phyloP scores from a whole-genome alignment of 2,888 invertebrate species.

The Diplazon laetatorius region DNA sequence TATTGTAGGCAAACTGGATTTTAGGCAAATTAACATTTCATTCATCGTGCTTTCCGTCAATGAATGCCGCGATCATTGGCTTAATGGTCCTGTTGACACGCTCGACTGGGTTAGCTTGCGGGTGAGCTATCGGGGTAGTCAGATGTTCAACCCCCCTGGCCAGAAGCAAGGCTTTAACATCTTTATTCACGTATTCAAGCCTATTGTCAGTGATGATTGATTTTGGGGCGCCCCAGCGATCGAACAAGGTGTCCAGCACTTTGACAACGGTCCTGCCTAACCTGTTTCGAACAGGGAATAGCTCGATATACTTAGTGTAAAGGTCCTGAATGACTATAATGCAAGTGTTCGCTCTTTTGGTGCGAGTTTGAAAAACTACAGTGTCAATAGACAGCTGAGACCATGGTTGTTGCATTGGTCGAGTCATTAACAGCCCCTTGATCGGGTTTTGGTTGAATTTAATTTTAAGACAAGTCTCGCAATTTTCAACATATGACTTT shows the following conservation, averaged over 20 bases:
- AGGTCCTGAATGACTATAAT: slow-evolving; percentile 9
- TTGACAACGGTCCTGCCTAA: slow-evolving; percentile 31
- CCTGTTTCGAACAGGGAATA: not conserved
- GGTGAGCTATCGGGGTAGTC: slow-evolving; percentile 46
- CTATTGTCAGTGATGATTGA: slow-evolving; percentile 54
- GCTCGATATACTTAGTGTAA: slow-evolving; percentile 4
- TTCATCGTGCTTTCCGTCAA: slow-evolving; percentile 41
- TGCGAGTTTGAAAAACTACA: slow-evolving; percentile 24
- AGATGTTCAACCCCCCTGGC: slow-evolving; percentile 46
- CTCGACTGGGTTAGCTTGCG: slow-evolving; percentile 54
- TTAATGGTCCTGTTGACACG: slow-evolving; percentile 44
- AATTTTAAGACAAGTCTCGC: slow-evolving; percentile 45
- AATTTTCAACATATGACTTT: slow-evolving; percentile 51
- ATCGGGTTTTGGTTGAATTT: slow-evolving; percentile 48
- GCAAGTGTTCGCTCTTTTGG: slow-evolving; percentile 11
- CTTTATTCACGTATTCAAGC: slow-evolving; percentile 34
- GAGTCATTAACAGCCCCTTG: slow-evolving; percentile 35
- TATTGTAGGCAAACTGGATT: slow-evolving; percentile 37
- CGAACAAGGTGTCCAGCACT: slow-evolving; percentile 52
- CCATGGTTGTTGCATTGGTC: slow-evolving; percentile 44
- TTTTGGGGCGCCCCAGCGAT: slow-evolving; percentile 56
- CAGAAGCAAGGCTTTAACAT: slow-evolving; percentile 34
- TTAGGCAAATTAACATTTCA: slow-evolving; percentile 57
- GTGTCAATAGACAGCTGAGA: slow-evolving; percentile 49
- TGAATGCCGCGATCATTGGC: slow-evolving; percentile 40